Base-by-base conservation (phyloP, 2,113 vertebrate genomes). In the Channa argus region DNA sequence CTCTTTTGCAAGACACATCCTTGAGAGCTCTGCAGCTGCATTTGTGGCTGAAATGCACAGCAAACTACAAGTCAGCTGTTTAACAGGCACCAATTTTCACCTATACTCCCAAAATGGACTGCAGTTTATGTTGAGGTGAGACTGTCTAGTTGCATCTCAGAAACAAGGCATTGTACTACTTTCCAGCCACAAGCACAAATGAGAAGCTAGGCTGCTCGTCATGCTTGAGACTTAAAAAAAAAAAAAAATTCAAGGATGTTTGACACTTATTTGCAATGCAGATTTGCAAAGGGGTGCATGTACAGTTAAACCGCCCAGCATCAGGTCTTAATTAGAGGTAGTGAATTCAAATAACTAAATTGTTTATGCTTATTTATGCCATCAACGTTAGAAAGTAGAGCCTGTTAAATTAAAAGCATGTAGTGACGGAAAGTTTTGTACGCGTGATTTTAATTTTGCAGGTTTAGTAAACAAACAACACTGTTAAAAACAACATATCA, bases 341-440 rank as follows among this genome's bases (percentile, higher is more conserved):
- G 55, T 37, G 41, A 33, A 62, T 45, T 73, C 3, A 62, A 75
- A 73, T 72, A 78, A 45, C 49, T 77, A 45, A 50, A 0, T 13
- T 58, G 64, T 45, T 8, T 55, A 41, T 43, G 46, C 54, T 82
- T 14, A 82, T 67, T 81, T 63, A 65, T 37, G 58, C 50, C 24
- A 74, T 60, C 61, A 47, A 59, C 63, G 60, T 39, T 10, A 13
- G 33, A 54, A 56, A 58, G 56, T 10, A 15, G 24, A 24, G 24
- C 11, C 0, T 2, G 14, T 37, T 74, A 49, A 71, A 67, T 4
- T 43, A 47, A 74, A 71, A 74, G 36, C 52, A 71, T 38, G 64
- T 49, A 2, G 52, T 8, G 14, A 65, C 15, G 45, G 34, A 71
- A 71, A 49, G 37, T 33, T 34, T 11, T 46, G 43, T 33, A 38